Base-by-base conservation (phyloP, 2,797 vertebrate genomes). In the Poeciliopsis gracilis region DNA sequence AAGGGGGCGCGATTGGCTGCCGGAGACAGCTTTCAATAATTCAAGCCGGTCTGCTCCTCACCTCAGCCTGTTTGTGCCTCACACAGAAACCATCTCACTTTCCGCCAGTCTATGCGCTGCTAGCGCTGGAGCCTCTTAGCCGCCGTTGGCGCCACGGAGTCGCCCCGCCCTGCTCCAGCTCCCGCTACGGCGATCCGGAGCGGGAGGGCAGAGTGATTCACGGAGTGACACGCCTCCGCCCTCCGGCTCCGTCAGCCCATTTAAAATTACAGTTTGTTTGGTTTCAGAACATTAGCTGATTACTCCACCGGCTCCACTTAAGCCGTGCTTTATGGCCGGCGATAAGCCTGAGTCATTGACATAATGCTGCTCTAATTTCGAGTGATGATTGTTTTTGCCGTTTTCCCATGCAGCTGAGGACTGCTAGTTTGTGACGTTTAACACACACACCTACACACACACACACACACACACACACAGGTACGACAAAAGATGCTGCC, bases 241-340 rank as follows among this genome's bases (percentile, higher is more conserved):
- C 74, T 79, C 67, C 75, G 67, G 77, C 77, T 80, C 82, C 79
- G 78, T 83, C 84, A 86, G 84, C 47, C 20, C 20, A 84, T 91
- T 91, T 89, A 83, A 89, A 87, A 88, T 82, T 73, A 84, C 77
- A 79, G 83, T 88, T 86, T 85, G 85, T 84, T 53, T 86, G 86
- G 87, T 87, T 87, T 86, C 80, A 77, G 79, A 88, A 89, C 90
- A 93, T 91, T 90, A 91, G 85, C 79, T 89, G 88, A 93, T 91
- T 88, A 83, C 88, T 91, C 89, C 84, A 79, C 86, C 66, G 77
- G 84, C 84, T 86, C 86, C 80, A 87, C 84, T 91, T 87, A 77
- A 1, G 47, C 76, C 25, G 72, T 79, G 70, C 78, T 91, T 93
- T 91, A 92, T 89, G 76, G 87, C 82, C 51, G 66, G 72, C 86